These are phyloP conservation scores for Enteromius mattozi DNA, from an alignment of 2,797 vertebrate species.

Conservation along the genomic window DNA sequence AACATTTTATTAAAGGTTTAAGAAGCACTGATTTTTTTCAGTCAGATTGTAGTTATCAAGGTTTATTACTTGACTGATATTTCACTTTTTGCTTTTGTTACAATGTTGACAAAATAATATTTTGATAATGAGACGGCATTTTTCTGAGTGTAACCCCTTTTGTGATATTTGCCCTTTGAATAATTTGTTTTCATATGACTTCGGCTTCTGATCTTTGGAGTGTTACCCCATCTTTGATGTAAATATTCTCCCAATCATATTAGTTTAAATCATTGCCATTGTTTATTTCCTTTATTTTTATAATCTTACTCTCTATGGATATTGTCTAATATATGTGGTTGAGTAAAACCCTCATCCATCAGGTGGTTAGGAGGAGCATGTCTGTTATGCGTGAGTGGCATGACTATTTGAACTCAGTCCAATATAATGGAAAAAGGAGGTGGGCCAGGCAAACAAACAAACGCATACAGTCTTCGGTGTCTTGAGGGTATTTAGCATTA, in stretches of 20 bases:
- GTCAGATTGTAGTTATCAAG: no score
- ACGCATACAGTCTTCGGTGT: slow-evolving; percentile 2
- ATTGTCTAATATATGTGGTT: background rate
- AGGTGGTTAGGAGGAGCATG: slow-evolving; percentile 1
- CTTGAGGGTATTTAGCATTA: background rate
- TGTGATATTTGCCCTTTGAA: no score
- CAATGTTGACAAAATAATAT: no score
- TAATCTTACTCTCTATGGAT: background rate
- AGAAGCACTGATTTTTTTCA: no score
- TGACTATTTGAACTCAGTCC: slow-evolving; percentile 44
- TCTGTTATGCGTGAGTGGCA: slow-evolving; percentile 50
- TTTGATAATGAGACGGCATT: no score
- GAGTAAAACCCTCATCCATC: background rate
- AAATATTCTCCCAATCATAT: background rate
- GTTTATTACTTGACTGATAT: no score
- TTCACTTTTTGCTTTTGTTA: no score
- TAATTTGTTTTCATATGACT: no score
- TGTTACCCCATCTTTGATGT: no score
- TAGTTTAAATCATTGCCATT: background rate
- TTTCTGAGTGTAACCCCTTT: no score
- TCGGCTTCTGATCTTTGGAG: no score
- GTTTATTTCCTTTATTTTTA: background rate
- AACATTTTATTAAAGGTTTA: no score
- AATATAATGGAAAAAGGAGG: background rate
- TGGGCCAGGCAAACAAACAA: background rate